A percentile compares a stretch with the other conserved stretches of the same genome.
Conservation (phyloP, 2,113 vertebrate species). For the Deroptyus accipitrinus region DNA sequence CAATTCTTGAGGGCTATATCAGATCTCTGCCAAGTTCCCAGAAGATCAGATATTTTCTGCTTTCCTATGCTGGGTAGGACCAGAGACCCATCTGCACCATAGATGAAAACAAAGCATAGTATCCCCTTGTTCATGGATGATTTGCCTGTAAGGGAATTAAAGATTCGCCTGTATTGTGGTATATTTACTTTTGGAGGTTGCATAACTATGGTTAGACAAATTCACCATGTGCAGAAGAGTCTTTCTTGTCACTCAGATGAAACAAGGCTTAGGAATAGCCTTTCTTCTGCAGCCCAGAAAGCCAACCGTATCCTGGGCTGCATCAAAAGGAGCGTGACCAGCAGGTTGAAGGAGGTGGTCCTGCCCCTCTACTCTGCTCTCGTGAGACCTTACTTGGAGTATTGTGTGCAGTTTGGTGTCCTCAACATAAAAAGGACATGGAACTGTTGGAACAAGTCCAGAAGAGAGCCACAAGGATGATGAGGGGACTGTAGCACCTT, state of each 20-base stretch:
- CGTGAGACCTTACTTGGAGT: too few relatives aligned
- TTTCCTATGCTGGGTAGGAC: neutral
- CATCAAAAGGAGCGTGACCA: too few relatives aligned
- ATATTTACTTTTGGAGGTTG: neutral
- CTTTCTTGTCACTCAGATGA: neutral
- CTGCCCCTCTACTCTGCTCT: too few relatives aligned
- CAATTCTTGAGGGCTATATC: neutral
- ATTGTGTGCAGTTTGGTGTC: too few relatives aligned
- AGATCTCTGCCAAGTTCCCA: neutral
- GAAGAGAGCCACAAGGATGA: too few relatives aligned
- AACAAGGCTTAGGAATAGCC: neutral
- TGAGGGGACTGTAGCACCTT: too few relatives aligned
- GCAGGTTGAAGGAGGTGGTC: too few relatives aligned
- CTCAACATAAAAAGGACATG: too few relatives aligned
- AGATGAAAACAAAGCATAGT: neutral
- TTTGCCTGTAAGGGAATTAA: neutral
- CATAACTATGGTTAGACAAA: neutral
- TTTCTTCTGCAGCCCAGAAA: too few relatives aligned
- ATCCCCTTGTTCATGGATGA: rapidly evolving
- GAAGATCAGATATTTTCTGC: neutral
- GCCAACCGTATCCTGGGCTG: too few relatives aligned
- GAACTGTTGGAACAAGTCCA: too few relatives aligned
- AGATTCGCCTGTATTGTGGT: rapidly evolving
- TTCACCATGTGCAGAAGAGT: neutral
- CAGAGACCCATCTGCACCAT: neutral